These are phyloP conservation scores for Nineta flava DNA, from an alignment of 2,888 invertebrate genomes.

Conservation along the genomic window DNA sequence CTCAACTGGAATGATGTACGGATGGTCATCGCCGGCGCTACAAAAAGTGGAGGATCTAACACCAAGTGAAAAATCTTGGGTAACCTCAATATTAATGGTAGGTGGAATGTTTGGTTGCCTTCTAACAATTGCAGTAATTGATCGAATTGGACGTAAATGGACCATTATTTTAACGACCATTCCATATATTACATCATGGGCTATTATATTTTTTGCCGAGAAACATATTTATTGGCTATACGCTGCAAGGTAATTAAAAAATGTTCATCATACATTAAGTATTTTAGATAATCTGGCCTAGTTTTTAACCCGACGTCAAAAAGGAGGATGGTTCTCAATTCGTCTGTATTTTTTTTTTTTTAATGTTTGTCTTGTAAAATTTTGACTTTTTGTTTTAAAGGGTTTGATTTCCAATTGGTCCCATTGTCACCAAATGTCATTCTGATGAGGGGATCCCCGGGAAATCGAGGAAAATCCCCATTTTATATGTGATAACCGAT, in stretches of 20 bases:
- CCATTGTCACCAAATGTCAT: no score
- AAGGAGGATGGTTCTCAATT: no score
- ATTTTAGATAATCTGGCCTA: no score
- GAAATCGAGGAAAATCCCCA: no score
- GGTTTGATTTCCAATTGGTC: no score
- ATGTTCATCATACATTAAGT: constrained; percentile 36
- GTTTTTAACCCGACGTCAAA: no score
- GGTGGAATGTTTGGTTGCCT: constrained; percentile 42
- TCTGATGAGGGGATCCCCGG: no score
- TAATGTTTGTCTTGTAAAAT: no score
- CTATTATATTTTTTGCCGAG: constrained; percentile 36
- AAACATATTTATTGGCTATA: constrained; percentile 33
- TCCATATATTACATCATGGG: constrained; percentile 39
- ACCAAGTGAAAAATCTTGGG: constrained; percentile 33
- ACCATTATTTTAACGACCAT: constrained; percentile 37
- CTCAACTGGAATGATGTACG: constrained; percentile 36
- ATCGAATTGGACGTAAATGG: constrained; percentile 40
- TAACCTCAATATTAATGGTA: constrained; percentile 41
- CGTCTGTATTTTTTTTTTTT: no score
- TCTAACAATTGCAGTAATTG: constrained; percentile 41
- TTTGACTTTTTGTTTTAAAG: no score
- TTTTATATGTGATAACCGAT: no score
- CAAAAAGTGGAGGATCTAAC: constrained; percentile 25
- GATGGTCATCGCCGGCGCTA: constrained; percentile 36
- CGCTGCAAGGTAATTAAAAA: constrained; percentile 29